Percentiles rank a stretch among this genome's conserved stretches.
Evolutionary conservation across 2,888 invertebrate genomes (phyloP).

Genomic region (Dione juno): DNA sequence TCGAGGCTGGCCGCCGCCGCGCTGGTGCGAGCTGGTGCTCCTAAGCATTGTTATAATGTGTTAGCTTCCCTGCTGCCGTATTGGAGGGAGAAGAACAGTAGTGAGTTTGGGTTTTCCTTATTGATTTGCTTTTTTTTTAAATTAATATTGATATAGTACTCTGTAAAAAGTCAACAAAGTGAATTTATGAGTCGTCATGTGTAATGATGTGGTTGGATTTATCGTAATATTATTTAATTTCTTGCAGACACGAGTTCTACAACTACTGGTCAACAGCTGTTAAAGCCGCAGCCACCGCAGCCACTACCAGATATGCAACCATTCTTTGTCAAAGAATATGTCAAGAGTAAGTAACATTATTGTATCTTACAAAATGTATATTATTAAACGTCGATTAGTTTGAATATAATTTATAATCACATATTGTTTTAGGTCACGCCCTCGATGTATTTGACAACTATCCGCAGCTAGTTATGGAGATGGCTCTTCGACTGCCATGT

Average conservation of each 20-base stretch:
- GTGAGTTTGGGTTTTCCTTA: conserved; percentile 45
- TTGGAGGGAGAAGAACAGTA: conserved; percentile 85
- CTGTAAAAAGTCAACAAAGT: too few species aligned
- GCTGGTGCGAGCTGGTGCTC: conserved; percentile 69
- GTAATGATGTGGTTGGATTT: too few species aligned
- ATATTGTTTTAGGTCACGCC: conserved; percentile 87
- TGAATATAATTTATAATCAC: neutral
- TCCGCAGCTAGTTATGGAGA: conserved; percentile 96
- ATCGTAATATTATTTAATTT: conserved; percentile 11
- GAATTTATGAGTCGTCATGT: too few species aligned
- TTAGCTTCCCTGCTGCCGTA: conserved; percentile 82
- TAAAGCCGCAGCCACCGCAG: conserved; percentile 91
- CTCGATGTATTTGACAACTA: conserved; percentile 97
- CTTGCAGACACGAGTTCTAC: conserved; percentile 61
- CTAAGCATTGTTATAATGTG: conserved; percentile 72
- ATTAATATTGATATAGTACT: too few species aligned
- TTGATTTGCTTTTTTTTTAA: too few species aligned
- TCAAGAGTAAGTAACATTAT: conserved; percentile 84
- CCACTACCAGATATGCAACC: conserved; percentile 97
- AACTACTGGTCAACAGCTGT: conserved; percentile 86
- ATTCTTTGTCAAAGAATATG: conserved; percentile 95
- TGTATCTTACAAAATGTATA: neutral
- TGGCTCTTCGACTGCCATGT: conserved; percentile 96
- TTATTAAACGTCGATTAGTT: too few species aligned
- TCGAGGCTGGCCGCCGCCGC: conserved; percentile 74